Conservation (phyloP, 2,797 vertebrate genomes). For the Falco concolor region DNA sequence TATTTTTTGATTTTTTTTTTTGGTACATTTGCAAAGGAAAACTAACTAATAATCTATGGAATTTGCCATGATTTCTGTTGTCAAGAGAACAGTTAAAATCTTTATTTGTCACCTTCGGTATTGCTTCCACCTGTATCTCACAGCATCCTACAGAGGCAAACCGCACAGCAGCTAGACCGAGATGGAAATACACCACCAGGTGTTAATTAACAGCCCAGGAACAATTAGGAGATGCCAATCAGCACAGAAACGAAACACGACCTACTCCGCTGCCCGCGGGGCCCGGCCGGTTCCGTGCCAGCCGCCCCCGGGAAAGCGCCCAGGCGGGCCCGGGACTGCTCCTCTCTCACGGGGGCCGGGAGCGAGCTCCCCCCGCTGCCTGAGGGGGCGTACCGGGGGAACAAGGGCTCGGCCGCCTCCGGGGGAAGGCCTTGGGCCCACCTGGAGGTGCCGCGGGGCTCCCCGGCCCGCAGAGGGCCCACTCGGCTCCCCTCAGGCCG, state of each 20-base stretch:
- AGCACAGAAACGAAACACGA: not conserved
- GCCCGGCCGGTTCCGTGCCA: rapidly evolving
- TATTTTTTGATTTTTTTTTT: not conserved
- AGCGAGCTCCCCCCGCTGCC: not conserved
- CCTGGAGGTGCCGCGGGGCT: rapidly evolving
- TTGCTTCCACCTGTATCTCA: not conserved
- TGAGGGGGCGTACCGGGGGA: rapidly evolving
- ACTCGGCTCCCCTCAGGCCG: too few species aligned
- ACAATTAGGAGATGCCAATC: not conserved
- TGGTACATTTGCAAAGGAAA: not conserved
- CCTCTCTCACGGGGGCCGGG: not conserved
- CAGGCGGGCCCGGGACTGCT: too few species aligned
- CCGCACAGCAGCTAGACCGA: not conserved
- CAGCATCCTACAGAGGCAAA: not conserved
- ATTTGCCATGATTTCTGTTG: not conserved
- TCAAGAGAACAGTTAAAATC: not conserved
- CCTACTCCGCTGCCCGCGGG: not conserved
- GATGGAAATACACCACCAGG: not conserved
- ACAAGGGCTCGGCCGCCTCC: not conserved
- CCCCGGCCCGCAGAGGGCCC: not conserved
- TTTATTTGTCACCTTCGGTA: not conserved
- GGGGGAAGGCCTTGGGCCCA: not conserved
- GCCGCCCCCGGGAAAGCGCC: too few species aligned
- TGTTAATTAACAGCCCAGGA: not conserved
- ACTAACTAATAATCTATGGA: not conserved